Conservation (phyloP, 2,113 vertebrate species). For the Ahaetulla prasina region DNA sequence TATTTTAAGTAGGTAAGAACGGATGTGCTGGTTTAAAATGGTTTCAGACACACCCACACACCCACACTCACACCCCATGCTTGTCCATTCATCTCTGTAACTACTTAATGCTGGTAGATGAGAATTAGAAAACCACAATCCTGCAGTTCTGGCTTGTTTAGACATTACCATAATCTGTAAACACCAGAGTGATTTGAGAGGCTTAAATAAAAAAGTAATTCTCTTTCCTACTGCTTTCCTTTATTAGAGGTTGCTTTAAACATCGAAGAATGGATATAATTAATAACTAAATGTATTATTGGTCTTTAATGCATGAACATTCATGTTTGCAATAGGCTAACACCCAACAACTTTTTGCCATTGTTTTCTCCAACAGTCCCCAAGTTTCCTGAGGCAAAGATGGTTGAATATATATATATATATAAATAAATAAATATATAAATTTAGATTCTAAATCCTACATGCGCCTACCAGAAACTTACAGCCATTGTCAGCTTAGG, state of each 20-base stretch:
- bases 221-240: not conserved
- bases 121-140: not conserved
- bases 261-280: not conserved
- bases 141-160: not conserved
- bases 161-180: not conserved
- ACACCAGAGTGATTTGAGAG: not conserved
- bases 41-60: not conserved
- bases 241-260: not conserved
- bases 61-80: no score
- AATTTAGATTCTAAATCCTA: not conserved
- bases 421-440: not conserved
- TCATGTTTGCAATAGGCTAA: not conserved
- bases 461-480: not conserved
- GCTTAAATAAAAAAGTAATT: not conserved
- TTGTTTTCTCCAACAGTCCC: not conserved
- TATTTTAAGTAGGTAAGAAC: not conserved
- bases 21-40: not conserved
- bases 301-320: not conserved
- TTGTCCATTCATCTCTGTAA: not conserved
- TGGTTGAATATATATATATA: no score
- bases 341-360: not conserved
- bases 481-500: not conserved
- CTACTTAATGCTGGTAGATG: not conserved
- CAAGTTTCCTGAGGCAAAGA: not conserved
- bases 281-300: not conserved